Conservation (phyloP, 2,888 invertebrate genomes). For the Tachystola acroxantha region DNA sequence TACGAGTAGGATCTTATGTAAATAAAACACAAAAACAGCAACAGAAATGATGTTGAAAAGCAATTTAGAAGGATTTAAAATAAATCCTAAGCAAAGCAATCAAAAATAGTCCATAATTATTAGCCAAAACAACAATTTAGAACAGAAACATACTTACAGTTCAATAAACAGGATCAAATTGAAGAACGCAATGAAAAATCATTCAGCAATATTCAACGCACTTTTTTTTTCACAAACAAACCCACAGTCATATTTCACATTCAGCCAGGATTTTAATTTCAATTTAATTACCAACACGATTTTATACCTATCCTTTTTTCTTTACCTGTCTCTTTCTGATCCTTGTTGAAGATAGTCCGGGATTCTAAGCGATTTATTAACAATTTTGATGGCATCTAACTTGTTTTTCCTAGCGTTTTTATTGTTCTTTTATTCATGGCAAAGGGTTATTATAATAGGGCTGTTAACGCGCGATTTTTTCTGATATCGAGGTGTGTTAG, state of each 20-base stretch:
- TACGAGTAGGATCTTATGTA: too few species aligned
- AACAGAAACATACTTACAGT: slow-evolving; percentile 26
- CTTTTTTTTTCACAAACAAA: slow-evolving; percentile 2
- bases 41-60: too few species aligned
- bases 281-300: slow-evolving; percentile 20
- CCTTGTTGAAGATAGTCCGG: slow-evolving; percentile 28
- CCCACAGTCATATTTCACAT: neutral
- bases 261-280: slow-evolving; percentile 16
- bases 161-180: neutral
- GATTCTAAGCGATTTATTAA: slow-evolving; percentile 14
- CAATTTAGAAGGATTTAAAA: neutral
- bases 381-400: slow-evolving; percentile 24
- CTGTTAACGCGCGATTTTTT: slow-evolving; percentile 13
- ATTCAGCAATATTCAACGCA: neutral
- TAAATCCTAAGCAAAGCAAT: neutral
- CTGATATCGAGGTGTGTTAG: neutral
- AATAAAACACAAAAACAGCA: too few species aligned
- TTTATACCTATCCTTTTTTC: slow-evolving; percentile 26
- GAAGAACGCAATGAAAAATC: neutral
- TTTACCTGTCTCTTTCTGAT: slow-evolving; percentile 28
- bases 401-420: slow-evolving; percentile 11
- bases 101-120: too few species aligned
- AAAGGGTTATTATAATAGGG: slow-evolving; percentile 4
- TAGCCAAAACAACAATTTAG: too few species aligned
- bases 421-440: slow-evolving; percentile 30